These are phyloP conservation scores for Zosterops pallidus DNA, from an alignment of 2,113 vertebrate genomes.

Conservation along the genomic window DNA sequence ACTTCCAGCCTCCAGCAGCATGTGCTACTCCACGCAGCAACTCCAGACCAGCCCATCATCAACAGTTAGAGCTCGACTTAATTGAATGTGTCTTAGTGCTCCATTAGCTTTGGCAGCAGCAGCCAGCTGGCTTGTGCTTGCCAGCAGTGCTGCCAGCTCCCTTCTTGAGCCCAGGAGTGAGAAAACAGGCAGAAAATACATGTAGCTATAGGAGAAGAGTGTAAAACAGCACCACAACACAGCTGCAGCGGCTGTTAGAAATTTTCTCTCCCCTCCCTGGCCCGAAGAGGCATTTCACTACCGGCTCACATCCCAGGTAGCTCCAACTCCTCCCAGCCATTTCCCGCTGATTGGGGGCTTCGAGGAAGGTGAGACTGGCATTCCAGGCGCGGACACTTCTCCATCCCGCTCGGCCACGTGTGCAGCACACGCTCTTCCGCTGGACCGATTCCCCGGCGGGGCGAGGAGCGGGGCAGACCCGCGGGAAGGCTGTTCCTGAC, in stretches of 20 bases:
- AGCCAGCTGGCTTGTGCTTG: background rate
- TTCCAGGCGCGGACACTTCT: background rate
- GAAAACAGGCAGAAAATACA: background rate
- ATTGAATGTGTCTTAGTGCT: background rate
- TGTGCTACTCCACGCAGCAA: background rate
- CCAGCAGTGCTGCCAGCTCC: background rate
- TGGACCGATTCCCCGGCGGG: no score
- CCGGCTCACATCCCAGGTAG: background rate
- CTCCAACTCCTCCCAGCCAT: background rate
- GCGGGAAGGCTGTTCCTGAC: no score
- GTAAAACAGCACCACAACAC: background rate
- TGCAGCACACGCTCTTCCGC: background rate
- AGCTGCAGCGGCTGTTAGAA: background rate
- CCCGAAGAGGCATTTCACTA: background rate
- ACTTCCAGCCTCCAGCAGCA: constrained; percentile 3
- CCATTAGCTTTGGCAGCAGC: constrained; percentile 8
- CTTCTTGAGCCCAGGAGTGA: background rate
- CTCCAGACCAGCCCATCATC: background rate
- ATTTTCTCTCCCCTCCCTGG: background rate
- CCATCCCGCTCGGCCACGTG: background rate
- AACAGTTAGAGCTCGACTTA: background rate
- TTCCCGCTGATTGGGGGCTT: accelerated
- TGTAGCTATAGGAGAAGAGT: accelerated
- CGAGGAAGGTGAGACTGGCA: background rate
- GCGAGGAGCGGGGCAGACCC: no score